phyloP scores from a whole-genome alignment of 2,113 vertebrate genomes.

The Cephalopterus ornatus region DNA sequence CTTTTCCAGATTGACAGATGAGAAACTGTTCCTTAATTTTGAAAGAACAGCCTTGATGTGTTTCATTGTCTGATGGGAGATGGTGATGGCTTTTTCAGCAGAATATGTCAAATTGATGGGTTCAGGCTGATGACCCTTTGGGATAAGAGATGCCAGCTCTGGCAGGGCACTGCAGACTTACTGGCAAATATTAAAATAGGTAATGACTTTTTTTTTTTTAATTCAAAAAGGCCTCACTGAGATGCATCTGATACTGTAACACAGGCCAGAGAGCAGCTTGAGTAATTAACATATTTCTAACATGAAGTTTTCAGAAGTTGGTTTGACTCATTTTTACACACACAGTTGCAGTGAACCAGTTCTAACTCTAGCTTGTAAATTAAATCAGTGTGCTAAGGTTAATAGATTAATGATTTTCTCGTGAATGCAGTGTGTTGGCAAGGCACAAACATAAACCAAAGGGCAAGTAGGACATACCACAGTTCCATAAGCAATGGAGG shows the following conservation, averaged over 20 bases:
- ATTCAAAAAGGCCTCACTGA: background rate
- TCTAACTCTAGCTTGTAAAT: conserved; percentile 51
- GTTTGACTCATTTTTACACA: background rate
- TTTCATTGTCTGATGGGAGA: conserved; percentile 1
- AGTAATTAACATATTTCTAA: conserved; percentile 42
- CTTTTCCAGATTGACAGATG: conserved; percentile 55
- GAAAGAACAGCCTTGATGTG: conserved; percentile 40
- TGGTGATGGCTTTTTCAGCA: conserved; percentile 14
- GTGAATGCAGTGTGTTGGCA: conserved; percentile 27
- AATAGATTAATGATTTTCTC: conserved; percentile 66
- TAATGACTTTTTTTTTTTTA: background rate
- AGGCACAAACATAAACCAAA: conserved; percentile 45
- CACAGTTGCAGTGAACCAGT: background rate
- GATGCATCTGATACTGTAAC: background rate
- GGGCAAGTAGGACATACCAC: conserved; percentile 8
- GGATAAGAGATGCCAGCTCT: conserved; percentile 36
- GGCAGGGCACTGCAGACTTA: background rate
- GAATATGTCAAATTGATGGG: conserved; percentile 30
- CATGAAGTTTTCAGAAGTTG: conserved; percentile 34
- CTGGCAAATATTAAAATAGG: conserved; percentile 46
- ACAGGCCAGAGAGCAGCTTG: background rate
- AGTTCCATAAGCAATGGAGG: conserved; percentile 37
- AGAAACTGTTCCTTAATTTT: conserved; percentile 43
- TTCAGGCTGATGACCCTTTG: conserved; percentile 3
- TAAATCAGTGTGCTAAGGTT: conserved; percentile 33